A percentile compares a stretch with the other conserved stretches of the same genome.
These are phyloP conservation scores for Drosophila sproati DNA, from an alignment of 1,140 invertebrate genomes.

Conservation along the genomic window DNA sequence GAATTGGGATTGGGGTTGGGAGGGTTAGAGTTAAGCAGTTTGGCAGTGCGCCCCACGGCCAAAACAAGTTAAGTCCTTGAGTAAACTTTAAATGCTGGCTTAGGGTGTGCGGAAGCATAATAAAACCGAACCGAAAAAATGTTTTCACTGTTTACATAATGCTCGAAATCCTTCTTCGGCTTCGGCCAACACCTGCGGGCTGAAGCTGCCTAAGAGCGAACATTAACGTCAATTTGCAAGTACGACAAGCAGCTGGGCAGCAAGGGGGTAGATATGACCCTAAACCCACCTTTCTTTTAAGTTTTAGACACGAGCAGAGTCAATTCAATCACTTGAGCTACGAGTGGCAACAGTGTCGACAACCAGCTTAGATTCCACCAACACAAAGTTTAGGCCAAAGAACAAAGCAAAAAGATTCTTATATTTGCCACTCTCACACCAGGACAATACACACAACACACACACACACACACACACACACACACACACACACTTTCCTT, in stretches of 20 bases:
- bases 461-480: constrained; percentile 6
- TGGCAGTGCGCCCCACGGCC: neutral
- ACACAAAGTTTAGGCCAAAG: constrained; percentile 49
- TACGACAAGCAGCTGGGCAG: constrained; percentile 26
- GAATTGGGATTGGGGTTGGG: too few relatives aligned
- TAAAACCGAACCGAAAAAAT: constrained; percentile 46
- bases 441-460: neutral
- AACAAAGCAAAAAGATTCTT: constrained; percentile 56
- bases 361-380: constrained; percentile 12
- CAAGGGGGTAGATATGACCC: neutral
- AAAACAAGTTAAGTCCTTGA: constrained; percentile 34
- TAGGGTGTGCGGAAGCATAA: constrained; percentile 19
- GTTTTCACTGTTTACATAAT: constrained; percentile 51
- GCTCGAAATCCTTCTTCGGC: constrained; percentile 26
- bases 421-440: constrained; percentile 11
- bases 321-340: constrained; percentile 67
- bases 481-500: neutral
- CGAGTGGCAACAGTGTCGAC: constrained; percentile 33
- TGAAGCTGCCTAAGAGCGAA: constrained; percentile 28
- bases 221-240: constrained; percentile 59
- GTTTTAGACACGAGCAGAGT: constrained; percentile 16
- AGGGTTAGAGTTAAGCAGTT: neutral
- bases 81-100: constrained; percentile 53
- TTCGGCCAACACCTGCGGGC: constrained; percentile 11
- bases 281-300: constrained; percentile 13